Conservation (phyloP, 2,113 vertebrate species). For the Ctenodactylus gundi region DNA sequence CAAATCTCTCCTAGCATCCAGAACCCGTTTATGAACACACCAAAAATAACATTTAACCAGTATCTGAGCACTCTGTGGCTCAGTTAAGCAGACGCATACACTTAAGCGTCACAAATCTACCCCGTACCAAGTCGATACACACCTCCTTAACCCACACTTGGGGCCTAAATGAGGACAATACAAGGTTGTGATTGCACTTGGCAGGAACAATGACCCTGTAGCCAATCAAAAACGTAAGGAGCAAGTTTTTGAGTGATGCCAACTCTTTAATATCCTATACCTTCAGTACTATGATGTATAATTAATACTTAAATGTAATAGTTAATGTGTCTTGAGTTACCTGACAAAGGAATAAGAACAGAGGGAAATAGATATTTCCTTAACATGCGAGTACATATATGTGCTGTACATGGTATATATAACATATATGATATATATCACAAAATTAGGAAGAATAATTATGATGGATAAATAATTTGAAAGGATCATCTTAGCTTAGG, state of each 20-base stretch:
- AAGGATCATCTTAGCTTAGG: background rate
- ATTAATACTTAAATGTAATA: background rate
- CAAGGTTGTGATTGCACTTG: background rate
- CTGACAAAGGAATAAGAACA: background rate
- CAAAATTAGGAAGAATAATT: background rate
- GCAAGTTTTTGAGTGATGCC: background rate
- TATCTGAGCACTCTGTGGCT: too few species aligned
- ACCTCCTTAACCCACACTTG: background rate
- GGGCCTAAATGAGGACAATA: background rate
- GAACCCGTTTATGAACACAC: too few species aligned
- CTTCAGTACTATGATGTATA: background rate
- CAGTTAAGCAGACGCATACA: background rate
- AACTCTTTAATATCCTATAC: background rate
- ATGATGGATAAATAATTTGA: background rate
- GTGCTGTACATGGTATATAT: background rate
- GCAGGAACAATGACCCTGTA: too few species aligned
- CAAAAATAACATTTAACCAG: background rate
- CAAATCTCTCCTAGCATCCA: background rate
- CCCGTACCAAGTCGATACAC: accelerated
- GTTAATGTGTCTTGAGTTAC: background rate
- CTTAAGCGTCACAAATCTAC: too few species aligned
- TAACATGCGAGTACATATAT: too few species aligned
- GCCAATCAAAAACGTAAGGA: too few species aligned
- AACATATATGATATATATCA: background rate
- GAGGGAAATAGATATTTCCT: background rate